Base-by-base conservation (phyloP, 2,113 vertebrate genomes). In the Anhinga rufa region DNA sequence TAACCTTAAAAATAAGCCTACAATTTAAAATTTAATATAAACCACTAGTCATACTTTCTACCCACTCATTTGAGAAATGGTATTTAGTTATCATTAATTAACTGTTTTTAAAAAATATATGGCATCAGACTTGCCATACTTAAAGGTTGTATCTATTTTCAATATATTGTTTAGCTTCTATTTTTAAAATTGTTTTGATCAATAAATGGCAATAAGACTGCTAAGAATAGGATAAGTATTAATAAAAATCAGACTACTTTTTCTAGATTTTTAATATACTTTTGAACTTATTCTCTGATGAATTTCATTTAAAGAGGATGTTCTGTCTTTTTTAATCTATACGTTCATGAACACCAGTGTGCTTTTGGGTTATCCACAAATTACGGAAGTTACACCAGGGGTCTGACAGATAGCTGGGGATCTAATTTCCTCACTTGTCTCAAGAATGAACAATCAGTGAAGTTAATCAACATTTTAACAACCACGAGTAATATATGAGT, bases 401-500 rank as follows among this genome's bases (percentile, higher is more conserved):
- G 93, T 92, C 95, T 88, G 94, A 93, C 92, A 96, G 95, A 95
- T 88, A 93, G 96, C 93, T 95, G 93, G 93, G 96, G 92, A 97
- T 96, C 96, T 96, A 77, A 98, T 98, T 98, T 98, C 97, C 96
- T 96, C 94, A 94, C 96, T 95, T 96, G 94, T 84, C 91, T 98
- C 95, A 96, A 93, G 92, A 97, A 95, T 28, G 97, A 97, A 92
- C 97, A 96, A 96, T 97, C 97, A 96, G 94, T 86, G 78, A 88
- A 97, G 96, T 96, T 97, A 97, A 97, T 97, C 97, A 98, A 96
- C 97, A 92, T 92, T 97, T 97, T 96, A 96, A 96, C 96, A 97
- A 93, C 91, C 80, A 65, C 48, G 93, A 90, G 95, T 91, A 88
- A 94, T 90, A 96, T 49, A 24, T 93, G 96, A 96, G 82, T 75